phyloP scores from a whole-genome alignment of 2,888 invertebrate species.

The Leptodirus hochenwartii region DNA sequence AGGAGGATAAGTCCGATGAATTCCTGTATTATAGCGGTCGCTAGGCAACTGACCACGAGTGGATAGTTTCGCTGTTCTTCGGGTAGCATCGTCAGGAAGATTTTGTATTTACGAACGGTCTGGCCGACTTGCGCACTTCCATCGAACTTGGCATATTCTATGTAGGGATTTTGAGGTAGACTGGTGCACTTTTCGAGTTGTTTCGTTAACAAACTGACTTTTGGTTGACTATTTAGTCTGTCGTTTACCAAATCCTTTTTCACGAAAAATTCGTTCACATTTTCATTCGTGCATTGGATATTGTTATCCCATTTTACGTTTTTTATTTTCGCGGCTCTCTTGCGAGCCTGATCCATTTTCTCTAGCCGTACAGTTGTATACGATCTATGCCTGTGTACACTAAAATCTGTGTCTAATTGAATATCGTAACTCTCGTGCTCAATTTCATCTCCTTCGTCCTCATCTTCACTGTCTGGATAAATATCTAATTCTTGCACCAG shows the following conservation, averaged over 20 bases:
- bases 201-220: conserved; percentile 38
- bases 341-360: conserved; percentile 71
- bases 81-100: conserved; percentile 77
- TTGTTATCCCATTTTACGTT: conserved; percentile 53
- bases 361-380: conserved; percentile 81
- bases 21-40: conserved; percentile 74
- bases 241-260: conserved; percentile 27
- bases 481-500: conserved; percentile 33
- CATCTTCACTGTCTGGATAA: conserved; percentile 63
- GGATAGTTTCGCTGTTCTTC: conserved; percentile 70
- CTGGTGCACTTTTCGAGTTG: conserved; percentile 60
- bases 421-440: conserved; percentile 60
- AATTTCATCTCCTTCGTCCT: conserved; percentile 56
- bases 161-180: conserved; percentile 69
- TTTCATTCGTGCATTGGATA: conserved; percentile 27
- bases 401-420: conserved; percentile 40
- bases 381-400: conserved; percentile 49
- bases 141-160: conserved; percentile 82
- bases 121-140: conserved; percentile 68
- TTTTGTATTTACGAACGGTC: conserved; percentile 68
- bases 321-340: conserved; percentile 59
- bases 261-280: conserved; percentile 39
- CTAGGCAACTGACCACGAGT: conserved; percentile 59
- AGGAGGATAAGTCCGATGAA: conserved; percentile 86
- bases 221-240: too few relatives aligned